Evolutionary conservation across 2,113 vertebrate genomes (phyloP), one percentile per base, ranked within the genome.

Genomic region (Callorhinus ursinus): DNA sequence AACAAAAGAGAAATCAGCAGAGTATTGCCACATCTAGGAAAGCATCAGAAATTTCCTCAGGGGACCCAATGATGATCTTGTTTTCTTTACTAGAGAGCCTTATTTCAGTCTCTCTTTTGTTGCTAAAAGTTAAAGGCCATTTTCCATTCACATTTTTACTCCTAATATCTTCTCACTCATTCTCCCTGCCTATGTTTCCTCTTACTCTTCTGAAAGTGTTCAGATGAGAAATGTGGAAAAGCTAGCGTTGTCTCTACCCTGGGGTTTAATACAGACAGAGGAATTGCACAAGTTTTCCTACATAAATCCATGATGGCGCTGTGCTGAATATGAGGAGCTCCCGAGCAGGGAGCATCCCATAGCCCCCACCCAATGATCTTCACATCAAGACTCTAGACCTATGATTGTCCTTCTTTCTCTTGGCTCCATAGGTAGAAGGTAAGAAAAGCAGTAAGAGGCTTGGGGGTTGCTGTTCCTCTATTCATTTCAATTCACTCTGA

Each of bases 11-110:
- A 84, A 76, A 57, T 46, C 28, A 76, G 33, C 61, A 55, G 36
- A 42, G 9, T 24, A 90, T 92, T 55, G n/a, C 94, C 79, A 80
- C 92, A 87, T 76, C 49, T 53, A 74, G 85, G 80, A 69, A 86
- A 61, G n/a, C n/a, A 46, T 55, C 49, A 4, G 61, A 39, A 21
- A 81, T 51, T 42, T 94, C 82, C 84, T 26, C 88, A 3, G 24
- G 86, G 80, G 63, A 79, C 5, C 19, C 31, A 11, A 3, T 18
- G 51, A 22, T 11, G 10, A 74, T 61, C 36, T 67, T 16, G 39
- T 59, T 71, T 59, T 49, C 28, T 81, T 74, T 69, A 67, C 90
- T 86, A 79, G 77, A 95, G 86, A 82, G 39, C 4, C 42, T 61
- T 74, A 26, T 42, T 39, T 26, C 1, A 7, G 15, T 31, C n/a